phyloP scores from a whole-genome alignment of 1,140 invertebrate genomes.

The Druon quercuslanigerum region DNA sequence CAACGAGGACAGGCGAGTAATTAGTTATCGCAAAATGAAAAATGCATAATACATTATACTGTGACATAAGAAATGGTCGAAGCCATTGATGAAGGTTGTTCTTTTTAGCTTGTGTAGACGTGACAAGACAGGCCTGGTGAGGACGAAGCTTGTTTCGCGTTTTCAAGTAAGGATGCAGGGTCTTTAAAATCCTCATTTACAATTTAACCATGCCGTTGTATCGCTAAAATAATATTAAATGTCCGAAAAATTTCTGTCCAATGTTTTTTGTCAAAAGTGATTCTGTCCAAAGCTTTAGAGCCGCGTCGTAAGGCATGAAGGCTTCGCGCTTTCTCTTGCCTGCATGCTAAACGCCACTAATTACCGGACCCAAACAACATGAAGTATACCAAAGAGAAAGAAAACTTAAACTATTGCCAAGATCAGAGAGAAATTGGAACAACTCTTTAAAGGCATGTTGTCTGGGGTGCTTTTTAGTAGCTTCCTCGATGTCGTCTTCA shows the following conservation, averaged over 20 bases:
- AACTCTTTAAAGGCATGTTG: slow-evolving; percentile 16
- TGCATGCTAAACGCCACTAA: slow-evolving; percentile 25
- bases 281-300: slow-evolving; percentile 27
- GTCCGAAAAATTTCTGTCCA: not conserved
- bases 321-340: slow-evolving; percentile 22
- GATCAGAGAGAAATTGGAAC: not conserved
- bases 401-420: not conserved
- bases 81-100: slow-evolving; percentile 62
- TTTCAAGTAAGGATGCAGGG: slow-evolving; percentile 54
- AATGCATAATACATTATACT: not conserved
- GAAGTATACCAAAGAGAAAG: slow-evolving; percentile 18
- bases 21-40: slow-evolving; percentile 13
- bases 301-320: slow-evolving; percentile 32
- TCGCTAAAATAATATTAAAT: slow-evolving; percentile 3
- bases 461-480: not conserved
- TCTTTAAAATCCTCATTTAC: slow-evolving; percentile 49
- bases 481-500: slow-evolving; percentile 2
- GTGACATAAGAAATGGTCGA: slow-evolving; percentile 29
- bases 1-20: not conserved
- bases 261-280: not conserved
- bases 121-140: slow-evolving; percentile 68
- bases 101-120: slow-evolving; percentile 71
- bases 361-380: slow-evolving; percentile 13
- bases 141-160: slow-evolving; percentile 41
- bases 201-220: slow-evolving; percentile 37